Conservation (phyloP, 1,140 invertebrate genomes). For the Chrysomallon squamiferum region DNA sequence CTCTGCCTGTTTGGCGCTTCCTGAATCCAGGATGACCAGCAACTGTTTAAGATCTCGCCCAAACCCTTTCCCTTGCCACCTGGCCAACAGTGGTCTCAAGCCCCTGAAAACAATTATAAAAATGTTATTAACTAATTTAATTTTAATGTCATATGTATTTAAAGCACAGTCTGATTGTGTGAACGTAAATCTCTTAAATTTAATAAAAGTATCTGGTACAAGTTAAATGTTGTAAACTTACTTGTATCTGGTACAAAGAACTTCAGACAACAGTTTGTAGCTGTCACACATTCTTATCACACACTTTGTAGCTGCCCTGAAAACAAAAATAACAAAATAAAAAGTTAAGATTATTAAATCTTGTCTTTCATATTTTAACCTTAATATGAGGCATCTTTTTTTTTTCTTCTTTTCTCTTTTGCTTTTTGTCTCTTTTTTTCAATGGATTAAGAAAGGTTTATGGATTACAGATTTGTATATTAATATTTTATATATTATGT, state of each 20-base stretch:
- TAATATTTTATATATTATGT: too few species aligned
- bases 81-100: constrained; percentile 42
- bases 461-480: too few species aligned
- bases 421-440: too few species aligned
- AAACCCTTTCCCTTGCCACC: constrained; percentile 57
- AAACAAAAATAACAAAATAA: constrained; percentile 11
- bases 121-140: neutral
- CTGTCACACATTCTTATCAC: constrained; percentile 50
- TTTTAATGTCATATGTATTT: neutral
- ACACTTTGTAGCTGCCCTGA: constrained; percentile 46
- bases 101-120: constrained; percentile 45
- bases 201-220: neutral
- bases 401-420: too few species aligned
- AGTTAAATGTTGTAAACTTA: constrained; percentile 19
- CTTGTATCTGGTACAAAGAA: constrained; percentile 49
- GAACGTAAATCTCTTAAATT: neutral
- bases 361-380: too few species aligned
- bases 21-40: constrained; percentile 49
- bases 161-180: neutral
- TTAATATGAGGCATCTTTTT: too few species aligned
- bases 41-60: constrained; percentile 49
- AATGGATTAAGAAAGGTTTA: too few species aligned
- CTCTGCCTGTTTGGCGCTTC: constrained; percentile 51
- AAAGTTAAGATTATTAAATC: too few species aligned
- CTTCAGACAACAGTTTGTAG: constrained; percentile 43